Evolutionary conservation across 2,113 vertebrate genomes (phyloP), one percentile per base, ranked within the genome.

Genomic region (Dipodomys merriami): DNA sequence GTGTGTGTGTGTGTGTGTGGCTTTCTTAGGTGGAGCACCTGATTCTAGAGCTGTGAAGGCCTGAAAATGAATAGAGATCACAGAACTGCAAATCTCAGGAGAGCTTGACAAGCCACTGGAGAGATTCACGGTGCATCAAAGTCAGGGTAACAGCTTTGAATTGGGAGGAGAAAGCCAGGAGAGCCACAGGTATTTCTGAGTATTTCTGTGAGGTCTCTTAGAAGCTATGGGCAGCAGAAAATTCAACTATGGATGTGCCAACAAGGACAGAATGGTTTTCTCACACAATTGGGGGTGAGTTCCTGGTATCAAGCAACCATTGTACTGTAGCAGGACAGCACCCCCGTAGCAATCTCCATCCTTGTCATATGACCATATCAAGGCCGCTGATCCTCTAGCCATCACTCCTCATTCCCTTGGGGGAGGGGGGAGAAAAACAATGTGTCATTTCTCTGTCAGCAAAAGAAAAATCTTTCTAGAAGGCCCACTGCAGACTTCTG

Each of bases 161-260:
- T 1, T 25, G 65, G 20, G 64, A 68, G 19, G 29, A 72, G 39
- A 60, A 71, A 46, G 64, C 53, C 53, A 57, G 53, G 53, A 57
- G 13, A 57, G 13, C 53, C 53, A 57, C 53, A 9, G 12, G 53
- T 15, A 57, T 2, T 12, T 11, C 10, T 57, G 33, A 39, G 60
- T 5, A 46, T 29, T 27, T n/a, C 74, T 9, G 18, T 53, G 1
- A 71, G 10, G 62, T 20, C 16, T 67, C 0, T 2, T 0, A 8
- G 68, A 33, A 27, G 11, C 53, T 10, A 3, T 1, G 6, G 10
- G 39, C 68, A 23, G 10, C 22, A 82, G 30, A 44, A 81, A n/a
- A n/a, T n/a, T n/a, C n/a, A n/a, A n/a, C n/a, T n/a, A n/a, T n/a
- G n/a, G n/a, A n/a, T n/a, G n/a, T n/a, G n/a, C n/a, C n/a, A n/a